phyloP scores from a whole-genome alignment of 2,888 invertebrate species.

The Stegana nigrithorax region DNA sequence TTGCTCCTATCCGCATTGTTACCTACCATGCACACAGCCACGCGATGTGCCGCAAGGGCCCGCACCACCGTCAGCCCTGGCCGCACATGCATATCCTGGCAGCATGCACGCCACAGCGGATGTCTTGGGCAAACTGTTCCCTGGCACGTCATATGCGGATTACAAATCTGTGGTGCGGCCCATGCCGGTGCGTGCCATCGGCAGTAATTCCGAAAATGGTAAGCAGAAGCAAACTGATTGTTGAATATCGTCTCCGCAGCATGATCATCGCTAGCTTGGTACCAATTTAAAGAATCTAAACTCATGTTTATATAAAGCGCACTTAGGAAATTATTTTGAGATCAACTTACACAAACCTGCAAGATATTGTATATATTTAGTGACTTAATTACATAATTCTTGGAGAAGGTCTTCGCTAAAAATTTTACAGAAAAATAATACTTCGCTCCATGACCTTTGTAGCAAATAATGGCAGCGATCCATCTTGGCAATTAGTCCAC shows the following conservation, averaged over 20 bases:
- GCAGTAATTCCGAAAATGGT: conserved; percentile 53
- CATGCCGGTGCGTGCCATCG: conserved; percentile 58
- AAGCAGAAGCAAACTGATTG: conserved; percentile 30
- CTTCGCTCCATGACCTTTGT: too few relatives aligned
- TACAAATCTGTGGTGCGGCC: conserved; percentile 62
- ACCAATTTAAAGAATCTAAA: too few relatives aligned
- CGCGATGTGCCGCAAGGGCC: too few relatives aligned
- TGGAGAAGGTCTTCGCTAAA: too few relatives aligned
- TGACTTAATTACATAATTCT: too few relatives aligned
- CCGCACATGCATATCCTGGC: neutral
- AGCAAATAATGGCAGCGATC: too few relatives aligned
- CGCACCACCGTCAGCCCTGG: neutral
- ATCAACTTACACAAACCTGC: too few relatives aligned
- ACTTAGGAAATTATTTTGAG: too few relatives aligned
- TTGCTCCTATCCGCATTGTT: conserved; percentile 52
- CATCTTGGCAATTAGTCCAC: too few relatives aligned
- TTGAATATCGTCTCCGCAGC: neutral
- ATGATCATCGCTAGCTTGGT: neutral
- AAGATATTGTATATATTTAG: too few relatives aligned
- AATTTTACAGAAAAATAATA: too few relatives aligned
- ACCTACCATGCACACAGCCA: conserved; percentile 31
- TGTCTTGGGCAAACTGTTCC: conserved; percentile 45
- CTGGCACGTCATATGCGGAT: conserved; percentile 48
- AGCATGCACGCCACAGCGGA: neutral
- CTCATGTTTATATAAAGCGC: too few relatives aligned